Evolutionary conservation across 2,113 vertebrate genomes (phyloP).

Genomic region (Callocephalon fimbriatum): DNA sequence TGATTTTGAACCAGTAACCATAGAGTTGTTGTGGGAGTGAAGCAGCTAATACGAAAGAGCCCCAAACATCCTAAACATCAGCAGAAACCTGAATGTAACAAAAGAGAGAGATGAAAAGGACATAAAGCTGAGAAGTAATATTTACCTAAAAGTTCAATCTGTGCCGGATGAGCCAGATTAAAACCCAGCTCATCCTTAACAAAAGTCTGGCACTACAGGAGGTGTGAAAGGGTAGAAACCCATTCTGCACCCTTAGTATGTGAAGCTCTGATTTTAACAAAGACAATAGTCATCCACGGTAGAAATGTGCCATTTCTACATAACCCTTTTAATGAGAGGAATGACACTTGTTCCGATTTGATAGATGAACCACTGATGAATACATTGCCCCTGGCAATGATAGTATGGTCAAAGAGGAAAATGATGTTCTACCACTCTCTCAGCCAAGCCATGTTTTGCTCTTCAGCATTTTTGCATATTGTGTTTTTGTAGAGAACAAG

Average conservation of each 20-base stretch:
- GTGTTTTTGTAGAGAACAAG: background rate
- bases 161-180: background rate
- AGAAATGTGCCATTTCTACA: slow-evolving; percentile 9
- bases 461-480: background rate
- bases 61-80: background rate
- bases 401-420: background rate
- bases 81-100: background rate
- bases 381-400: background rate
- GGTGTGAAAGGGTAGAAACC: background rate
- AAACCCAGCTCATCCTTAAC: background rate
- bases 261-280: background rate
- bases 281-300: background rate
- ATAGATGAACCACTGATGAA: slow-evolving; percentile 6
- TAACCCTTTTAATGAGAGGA: background rate
- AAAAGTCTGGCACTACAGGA: background rate
- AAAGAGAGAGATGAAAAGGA: background rate
- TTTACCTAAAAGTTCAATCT: background rate
- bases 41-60: background rate
- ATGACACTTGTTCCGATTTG: slow-evolving; percentile 3
- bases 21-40: background rate
- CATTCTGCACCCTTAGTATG: background rate
- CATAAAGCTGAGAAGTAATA: background rate
- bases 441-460: background rate
- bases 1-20: background rate
- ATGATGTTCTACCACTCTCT: background rate